phyloP scores from a whole-genome alignment of 2,113 vertebrate species.

The Pelusios castaneus region DNA sequence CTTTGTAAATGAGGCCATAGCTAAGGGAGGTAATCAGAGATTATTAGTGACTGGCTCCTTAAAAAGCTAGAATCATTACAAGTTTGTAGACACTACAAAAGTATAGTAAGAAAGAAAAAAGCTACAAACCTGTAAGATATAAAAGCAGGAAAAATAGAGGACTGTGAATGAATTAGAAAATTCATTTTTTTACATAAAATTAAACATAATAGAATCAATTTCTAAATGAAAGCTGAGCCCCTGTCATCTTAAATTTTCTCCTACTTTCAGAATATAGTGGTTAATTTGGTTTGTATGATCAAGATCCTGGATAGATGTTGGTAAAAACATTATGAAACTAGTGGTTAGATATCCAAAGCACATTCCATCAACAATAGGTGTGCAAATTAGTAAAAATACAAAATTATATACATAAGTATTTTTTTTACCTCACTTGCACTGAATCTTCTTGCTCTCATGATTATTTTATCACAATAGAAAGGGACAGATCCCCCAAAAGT shows the following conservation, averaged over 20 bases:
- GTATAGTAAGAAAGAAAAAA: not conserved
- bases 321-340: not conserved
- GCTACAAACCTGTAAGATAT: not conserved
- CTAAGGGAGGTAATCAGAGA: not conserved
- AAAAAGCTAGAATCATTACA: constrained; percentile 21
- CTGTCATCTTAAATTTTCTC: not conserved
- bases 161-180: not conserved
- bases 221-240: not conserved
- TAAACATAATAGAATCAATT: not conserved
- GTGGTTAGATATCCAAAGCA: not conserved
- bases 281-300: not conserved
- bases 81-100: constrained; percentile 2
- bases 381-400: not conserved
- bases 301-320: not conserved
- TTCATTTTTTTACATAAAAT: not conserved
- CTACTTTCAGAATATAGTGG: not conserved
- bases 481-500: constrained; percentile 8
- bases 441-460: constrained; percentile 24
- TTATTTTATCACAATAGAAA: constrained; percentile 26
- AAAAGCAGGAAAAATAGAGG: not conserved
- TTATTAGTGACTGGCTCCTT: constrained; percentile 11
- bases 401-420: not conserved
- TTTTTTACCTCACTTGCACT: not conserved
- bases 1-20: not conserved
- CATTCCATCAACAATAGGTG: not conserved